These are phyloP conservation scores for Plectrocnemia conspersa DNA, from an alignment of 1,140 invertebrate species.

Conservation along the genomic window DNA sequence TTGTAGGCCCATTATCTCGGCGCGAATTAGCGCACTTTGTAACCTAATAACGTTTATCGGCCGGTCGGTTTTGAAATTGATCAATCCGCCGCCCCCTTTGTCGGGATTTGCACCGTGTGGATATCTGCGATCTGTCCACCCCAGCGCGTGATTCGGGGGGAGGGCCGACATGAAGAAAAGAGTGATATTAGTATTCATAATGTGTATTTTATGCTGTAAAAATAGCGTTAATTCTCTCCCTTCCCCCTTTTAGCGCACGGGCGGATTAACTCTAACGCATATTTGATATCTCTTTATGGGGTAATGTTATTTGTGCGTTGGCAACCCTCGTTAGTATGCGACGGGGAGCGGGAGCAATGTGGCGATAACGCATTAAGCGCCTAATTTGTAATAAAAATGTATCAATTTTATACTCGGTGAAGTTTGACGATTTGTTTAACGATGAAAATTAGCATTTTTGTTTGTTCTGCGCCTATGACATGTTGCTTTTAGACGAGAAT, in stretches of 20 bases:
- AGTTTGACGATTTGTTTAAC: too few species aligned
- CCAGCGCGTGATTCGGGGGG: slow-evolving; percentile 11
- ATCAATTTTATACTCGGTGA: too few species aligned
- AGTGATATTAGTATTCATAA: slow-evolving; percentile 26
- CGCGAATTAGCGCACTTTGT: not conserved
- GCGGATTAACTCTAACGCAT: slow-evolving; percentile 23
- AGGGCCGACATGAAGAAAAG: slow-evolving; percentile 15
- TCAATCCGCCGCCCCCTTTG: not conserved
- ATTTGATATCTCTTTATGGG: slow-evolving; percentile 19
- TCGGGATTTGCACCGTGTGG: not conserved
- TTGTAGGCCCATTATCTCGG: not conserved
- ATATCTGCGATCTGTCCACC: not conserved
- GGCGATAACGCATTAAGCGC: too few species aligned
- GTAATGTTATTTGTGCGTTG: slow-evolving; percentile 15
- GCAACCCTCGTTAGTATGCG: too few species aligned
- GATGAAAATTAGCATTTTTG: too few species aligned
- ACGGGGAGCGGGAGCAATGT: too few species aligned
- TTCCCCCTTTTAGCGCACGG: not conserved
- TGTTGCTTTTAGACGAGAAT: too few species aligned
- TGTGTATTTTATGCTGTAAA: slow-evolving; percentile 26
- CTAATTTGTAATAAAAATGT: too few species aligned
- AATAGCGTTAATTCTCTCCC: slow-evolving; percentile 22
- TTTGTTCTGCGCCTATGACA: too few species aligned
- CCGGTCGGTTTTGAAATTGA: slow-evolving; percentile 4
- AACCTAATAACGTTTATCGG: slow-evolving; percentile 16